Conservation (phyloP, 2,113 vertebrate genomes). For the Hypomesus transpacificus region DNA sequence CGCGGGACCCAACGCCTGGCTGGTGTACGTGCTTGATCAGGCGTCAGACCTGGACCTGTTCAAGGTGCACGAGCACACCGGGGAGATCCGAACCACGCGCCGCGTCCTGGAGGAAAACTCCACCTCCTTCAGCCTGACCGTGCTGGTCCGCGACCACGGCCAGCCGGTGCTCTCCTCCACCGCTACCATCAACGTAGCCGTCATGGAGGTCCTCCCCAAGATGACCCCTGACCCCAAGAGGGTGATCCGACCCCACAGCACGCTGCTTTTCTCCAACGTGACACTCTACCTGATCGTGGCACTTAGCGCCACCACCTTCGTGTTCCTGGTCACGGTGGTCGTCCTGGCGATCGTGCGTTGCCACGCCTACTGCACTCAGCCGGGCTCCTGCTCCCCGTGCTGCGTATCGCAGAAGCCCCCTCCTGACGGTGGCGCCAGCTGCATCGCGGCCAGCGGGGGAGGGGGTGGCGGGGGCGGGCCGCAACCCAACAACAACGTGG, state of each 20-base stretch:
- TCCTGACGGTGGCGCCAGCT: conserved; percentile 77
- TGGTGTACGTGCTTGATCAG: conserved; percentile 83
- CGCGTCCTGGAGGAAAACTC: conserved; percentile 85
- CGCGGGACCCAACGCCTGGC: conserved; percentile 92
- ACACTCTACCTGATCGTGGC: conserved; percentile 96
- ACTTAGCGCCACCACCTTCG: conserved; percentile 88
- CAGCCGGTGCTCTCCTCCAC: conserved; percentile 84
- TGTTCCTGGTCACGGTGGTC: conserved; percentile 91
- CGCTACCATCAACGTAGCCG: conserved; percentile 83
- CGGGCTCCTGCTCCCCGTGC: conserved; percentile 85
- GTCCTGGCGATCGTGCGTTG: conserved; percentile 89
- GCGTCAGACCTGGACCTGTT: conserved; percentile 86
- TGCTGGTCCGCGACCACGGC: conserved; percentile 90
- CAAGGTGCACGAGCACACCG: conserved; percentile 89
- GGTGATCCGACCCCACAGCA: conserved; percentile 75
- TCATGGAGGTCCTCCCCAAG: conserved; percentile 89
- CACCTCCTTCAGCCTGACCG: conserved; percentile 81
- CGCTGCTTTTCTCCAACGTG: conserved; percentile 83
- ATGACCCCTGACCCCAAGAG: conserved; percentile 84
- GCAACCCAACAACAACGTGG: conserved; percentile 89
- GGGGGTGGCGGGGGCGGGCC: conserved; percentile 53
- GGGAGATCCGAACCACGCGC: conserved; percentile 91
- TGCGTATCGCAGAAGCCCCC: conserved; percentile 80
- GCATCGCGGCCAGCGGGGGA: conserved; percentile 46
- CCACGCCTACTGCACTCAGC: conserved; percentile 79